Conservation (phyloP, 2,113 vertebrate genomes). For the Lampris incognitus region DNA sequence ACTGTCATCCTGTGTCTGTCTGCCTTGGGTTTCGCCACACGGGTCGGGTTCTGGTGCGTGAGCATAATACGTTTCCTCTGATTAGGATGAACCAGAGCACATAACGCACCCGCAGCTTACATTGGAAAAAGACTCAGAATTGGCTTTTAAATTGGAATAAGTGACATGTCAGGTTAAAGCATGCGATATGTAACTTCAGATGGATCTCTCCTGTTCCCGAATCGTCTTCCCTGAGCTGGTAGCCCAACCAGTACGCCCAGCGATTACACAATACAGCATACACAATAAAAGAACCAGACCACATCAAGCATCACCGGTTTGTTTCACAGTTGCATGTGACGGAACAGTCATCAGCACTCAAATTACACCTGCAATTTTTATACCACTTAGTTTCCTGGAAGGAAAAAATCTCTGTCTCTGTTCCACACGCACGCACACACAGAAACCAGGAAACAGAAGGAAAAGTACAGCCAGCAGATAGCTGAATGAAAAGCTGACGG, state of each 20-base stretch:
- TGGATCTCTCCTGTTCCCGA: not conserved
- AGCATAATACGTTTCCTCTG: too few relatives aligned
- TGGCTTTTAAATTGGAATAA: too few relatives aligned
- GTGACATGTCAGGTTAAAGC: too few relatives aligned
- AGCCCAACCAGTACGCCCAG: not conserved
- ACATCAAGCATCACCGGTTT: not conserved
- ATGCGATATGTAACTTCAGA: too few relatives aligned
- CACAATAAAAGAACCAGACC: not conserved
- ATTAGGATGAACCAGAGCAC: too few relatives aligned
- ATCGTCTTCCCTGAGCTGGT: not conserved
- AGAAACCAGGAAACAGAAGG: constrained; percentile 48
- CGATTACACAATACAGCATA: not conserved
- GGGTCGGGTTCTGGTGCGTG: too few relatives aligned
- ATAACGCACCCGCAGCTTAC: too few relatives aligned
- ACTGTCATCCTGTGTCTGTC: too few relatives aligned
- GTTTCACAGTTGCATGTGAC: not conserved
- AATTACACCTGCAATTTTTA: constrained; percentile 14
- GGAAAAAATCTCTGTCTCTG: constrained; percentile 23
- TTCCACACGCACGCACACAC: constrained; percentile 9
- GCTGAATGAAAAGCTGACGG: constrained; percentile 55
- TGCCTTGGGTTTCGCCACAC: too few relatives aligned
- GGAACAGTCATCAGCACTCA: not conserved
- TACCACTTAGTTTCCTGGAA: constrained; percentile 11
- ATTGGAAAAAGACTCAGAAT: too few relatives aligned
- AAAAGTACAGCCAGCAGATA: constrained; percentile 42